Percentiles rank a stretch among this genome's conserved stretches.
phyloP scores from a whole-genome alignment of 1,140 invertebrate genomes.

The Carposina sasakii region DNA sequence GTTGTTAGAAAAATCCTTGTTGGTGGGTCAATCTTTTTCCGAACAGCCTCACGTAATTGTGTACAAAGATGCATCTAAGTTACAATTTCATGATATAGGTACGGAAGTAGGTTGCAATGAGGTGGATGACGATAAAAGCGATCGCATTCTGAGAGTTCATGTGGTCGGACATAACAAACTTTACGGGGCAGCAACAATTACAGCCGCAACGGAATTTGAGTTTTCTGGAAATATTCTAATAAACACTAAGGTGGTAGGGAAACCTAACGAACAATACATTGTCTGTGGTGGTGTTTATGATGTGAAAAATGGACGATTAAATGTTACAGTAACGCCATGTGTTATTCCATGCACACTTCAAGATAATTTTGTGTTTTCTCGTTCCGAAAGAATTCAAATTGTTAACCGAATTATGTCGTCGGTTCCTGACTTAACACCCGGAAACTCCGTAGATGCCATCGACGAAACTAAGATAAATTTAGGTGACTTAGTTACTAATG shows the following conservation, averaged over 20 bases:
- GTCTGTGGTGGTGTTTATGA: background rate
- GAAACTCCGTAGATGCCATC: background rate
- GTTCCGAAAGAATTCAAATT: background rate
- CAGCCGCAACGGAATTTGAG: background rate
- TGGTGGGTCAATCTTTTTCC: constrained; percentile 8
- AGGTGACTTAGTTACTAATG: background rate
- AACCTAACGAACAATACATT: constrained; percentile 3
- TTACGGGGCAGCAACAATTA: background rate
- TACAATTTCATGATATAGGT: background rate
- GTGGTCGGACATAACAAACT: background rate
- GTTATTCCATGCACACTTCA: background rate
- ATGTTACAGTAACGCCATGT: background rate
- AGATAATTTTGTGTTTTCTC: background rate
- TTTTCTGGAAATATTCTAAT: background rate
- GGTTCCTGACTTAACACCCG: background rate
- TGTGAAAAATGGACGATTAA: background rate
- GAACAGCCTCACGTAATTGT: constrained; percentile 7
- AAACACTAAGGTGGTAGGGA: background rate
- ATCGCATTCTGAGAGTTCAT: background rate
- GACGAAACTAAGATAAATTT: background rate
- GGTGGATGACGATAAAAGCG: background rate
- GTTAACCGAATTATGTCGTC: background rate
- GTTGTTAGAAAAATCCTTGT: constrained; percentile 9
- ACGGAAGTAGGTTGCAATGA: background rate
- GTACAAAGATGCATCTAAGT: background rate